These are phyloP conservation scores for Lineus longissimus DNA, from an alignment of 1,140 invertebrate species.

Conservation along the genomic window DNA sequence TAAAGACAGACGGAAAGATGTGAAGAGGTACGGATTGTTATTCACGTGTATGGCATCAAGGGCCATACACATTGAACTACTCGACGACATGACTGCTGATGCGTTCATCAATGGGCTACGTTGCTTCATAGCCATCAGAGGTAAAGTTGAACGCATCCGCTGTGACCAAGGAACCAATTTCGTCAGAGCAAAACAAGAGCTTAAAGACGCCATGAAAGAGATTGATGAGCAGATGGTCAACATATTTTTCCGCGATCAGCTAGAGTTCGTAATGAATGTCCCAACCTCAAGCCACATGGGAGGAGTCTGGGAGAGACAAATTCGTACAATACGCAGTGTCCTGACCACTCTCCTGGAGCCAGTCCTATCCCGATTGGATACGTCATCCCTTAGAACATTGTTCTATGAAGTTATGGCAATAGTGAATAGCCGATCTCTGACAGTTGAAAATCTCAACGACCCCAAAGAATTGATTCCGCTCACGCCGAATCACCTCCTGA, in stretches of 20 bases:
- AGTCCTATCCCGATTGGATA: not conserved
- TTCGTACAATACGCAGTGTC: conserved; percentile 14
- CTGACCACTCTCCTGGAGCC: not conserved
- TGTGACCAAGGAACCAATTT: conserved; percentile 32
- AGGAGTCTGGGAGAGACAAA: conserved; percentile 51
- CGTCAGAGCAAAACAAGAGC: conserved; percentile 30
- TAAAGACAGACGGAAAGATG: conserved; percentile 17
- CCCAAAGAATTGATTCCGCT: not conserved
- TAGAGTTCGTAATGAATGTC: conserved; percentile 52
- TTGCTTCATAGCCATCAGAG: conserved; percentile 18
- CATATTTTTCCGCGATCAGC: conserved; percentile 13
- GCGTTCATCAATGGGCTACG: conserved; percentile 21
- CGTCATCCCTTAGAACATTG: not conserved
- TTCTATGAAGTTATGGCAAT: not conserved
- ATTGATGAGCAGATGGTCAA: conserved; percentile 3
- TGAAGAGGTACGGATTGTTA: conserved; percentile 22
- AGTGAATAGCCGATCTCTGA: not conserved
- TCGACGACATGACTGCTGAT: conserved; percentile 13
- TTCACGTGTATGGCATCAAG: conserved; percentile 25
- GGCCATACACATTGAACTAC: conserved; percentile 27
- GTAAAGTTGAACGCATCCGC: conserved; percentile 8
- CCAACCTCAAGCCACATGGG: conserved; percentile 49
- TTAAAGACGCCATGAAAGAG: conserved; percentile 10
- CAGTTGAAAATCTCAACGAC: not conserved
- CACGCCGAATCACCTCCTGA: not conserved